Evolutionary conservation across 2,113 vertebrate genomes (phyloP).

Genomic region (Nycticryphes semicollaris): DNA sequence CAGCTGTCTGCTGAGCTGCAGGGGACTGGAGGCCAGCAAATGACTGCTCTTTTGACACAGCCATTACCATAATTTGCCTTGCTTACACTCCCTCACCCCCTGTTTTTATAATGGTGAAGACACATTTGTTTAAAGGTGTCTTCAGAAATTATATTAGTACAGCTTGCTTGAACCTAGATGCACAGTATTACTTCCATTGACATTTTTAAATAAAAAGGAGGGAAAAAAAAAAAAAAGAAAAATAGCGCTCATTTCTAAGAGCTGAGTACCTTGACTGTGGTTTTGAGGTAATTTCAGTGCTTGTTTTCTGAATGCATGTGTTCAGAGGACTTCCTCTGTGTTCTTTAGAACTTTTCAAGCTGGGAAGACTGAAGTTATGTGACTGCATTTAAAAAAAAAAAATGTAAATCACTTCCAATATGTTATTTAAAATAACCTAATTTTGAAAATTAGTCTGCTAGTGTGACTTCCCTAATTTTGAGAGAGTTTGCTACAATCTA

Average conservation of each 20-base stretch:
- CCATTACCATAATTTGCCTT: not conserved
- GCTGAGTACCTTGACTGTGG: not conserved
- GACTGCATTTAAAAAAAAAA: not conserved
- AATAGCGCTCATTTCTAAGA: not conserved
- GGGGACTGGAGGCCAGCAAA: not conserved
- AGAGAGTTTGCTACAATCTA: not conserved
- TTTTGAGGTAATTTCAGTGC: not conserved
- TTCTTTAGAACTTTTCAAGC: not conserved
- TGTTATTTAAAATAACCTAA: not conserved
- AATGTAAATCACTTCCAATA: not conserved
- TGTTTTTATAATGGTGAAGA: not conserved
- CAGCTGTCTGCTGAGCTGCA: not conserved
- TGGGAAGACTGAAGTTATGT: not conserved
- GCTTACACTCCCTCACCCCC: accelerated
- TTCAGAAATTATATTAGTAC: not conserved
- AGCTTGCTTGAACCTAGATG: not conserved
- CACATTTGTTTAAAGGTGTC: not conserved
- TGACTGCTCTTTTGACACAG: not conserved
- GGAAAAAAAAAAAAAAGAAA: not conserved
- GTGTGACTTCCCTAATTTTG: not conserved
- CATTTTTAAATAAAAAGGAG: not conserved
- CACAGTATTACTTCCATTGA: not conserved
- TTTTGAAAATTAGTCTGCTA: not conserved
- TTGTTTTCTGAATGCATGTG: not conserved
- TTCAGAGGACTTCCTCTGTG: not conserved